A percentile compares a stretch with the other conserved stretches of the same genome.
Conservation (phyloP, 2,797 vertebrate species). For the Hemitrygon akajei region DNA sequence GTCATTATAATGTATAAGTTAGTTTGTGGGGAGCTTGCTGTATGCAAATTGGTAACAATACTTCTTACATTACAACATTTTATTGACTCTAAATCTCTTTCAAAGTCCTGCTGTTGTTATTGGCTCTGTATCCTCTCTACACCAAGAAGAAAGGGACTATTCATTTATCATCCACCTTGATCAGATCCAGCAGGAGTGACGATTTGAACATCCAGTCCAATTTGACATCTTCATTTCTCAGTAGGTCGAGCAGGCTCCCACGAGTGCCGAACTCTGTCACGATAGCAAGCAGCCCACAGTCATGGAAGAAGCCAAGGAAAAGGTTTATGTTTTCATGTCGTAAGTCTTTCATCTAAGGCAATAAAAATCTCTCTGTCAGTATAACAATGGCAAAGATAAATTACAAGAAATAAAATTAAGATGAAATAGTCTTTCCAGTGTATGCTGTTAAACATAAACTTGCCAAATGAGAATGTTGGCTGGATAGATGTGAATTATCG, state of each 20-base stretch:
- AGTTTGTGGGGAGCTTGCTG: no score
- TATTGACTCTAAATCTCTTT: no score
- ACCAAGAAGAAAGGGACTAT: background rate
- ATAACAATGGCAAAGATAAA: background rate
- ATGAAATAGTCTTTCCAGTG: background rate
- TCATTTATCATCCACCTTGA: constrained; percentile 63
- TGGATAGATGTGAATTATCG: background rate
- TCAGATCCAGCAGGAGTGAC: constrained; percentile 79
- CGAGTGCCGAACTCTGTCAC: constrained; percentile 81
- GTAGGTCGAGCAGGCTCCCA: constrained; percentile 79
- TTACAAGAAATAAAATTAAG: background rate
- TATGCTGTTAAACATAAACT: background rate
- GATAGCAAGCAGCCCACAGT: constrained; percentile 76
- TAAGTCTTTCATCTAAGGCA: constrained; percentile 76
- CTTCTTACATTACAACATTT: no score
- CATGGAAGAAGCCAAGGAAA: constrained; percentile 80
- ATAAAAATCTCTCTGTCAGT: background rate
- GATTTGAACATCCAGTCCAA: constrained; percentile 93
- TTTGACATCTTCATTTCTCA: constrained; percentile 75
- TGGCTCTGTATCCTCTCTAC: background rate
- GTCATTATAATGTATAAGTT: no score
- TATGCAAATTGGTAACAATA: no score
- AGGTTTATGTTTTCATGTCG: constrained; percentile 80
- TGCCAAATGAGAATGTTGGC: background rate
- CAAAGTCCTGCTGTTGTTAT: no score